These are phyloP conservation scores for Peribatodes rhomboidaria DNA, from an alignment of 2,888 invertebrate genomes.

Conservation along the genomic window DNA sequence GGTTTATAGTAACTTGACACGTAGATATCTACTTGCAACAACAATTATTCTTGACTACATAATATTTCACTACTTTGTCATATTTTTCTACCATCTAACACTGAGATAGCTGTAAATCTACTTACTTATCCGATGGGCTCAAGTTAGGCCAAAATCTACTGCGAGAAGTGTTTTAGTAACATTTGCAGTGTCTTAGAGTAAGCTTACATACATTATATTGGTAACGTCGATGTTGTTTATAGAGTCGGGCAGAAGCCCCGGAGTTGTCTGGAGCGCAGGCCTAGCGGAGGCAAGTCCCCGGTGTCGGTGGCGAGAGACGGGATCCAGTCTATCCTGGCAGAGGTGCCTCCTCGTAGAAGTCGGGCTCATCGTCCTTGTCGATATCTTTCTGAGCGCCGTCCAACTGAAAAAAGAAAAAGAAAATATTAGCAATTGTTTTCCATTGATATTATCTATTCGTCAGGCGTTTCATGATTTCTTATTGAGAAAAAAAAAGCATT, in stretches of 20 bases:
- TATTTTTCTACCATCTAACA: not conserved
- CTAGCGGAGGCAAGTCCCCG: not conserved
- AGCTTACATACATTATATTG: too few relatives aligned
- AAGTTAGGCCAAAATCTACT: too few relatives aligned
- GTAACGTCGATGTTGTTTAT: not conserved
- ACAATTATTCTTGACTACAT: not conserved
- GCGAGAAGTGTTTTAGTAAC: too few relatives aligned
- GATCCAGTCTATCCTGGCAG: constrained; percentile 88
- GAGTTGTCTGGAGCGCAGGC: not conserved
- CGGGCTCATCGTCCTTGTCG: constrained; percentile 95
- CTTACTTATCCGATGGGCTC: too few relatives aligned
- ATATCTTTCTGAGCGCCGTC: constrained; percentile 95
- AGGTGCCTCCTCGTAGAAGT: constrained; percentile 97
- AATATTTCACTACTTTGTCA: too few relatives aligned
- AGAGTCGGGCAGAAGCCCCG: not conserved
- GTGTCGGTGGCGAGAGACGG: not conserved
- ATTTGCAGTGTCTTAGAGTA: too few relatives aligned
- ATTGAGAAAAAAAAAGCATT: too few relatives aligned
- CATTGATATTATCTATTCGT: too few relatives aligned
- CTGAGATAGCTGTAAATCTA: too few relatives aligned
- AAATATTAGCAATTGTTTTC: too few relatives aligned
- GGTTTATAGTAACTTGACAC: not conserved
- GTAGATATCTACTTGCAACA: too few relatives aligned
- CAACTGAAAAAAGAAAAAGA: constrained; percentile 85
- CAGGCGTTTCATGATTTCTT: too few relatives aligned